Evolutionary conservation across 2,888 invertebrate genomes (phyloP).

Genomic region (Pristionchus fissidentatus): DNA sequence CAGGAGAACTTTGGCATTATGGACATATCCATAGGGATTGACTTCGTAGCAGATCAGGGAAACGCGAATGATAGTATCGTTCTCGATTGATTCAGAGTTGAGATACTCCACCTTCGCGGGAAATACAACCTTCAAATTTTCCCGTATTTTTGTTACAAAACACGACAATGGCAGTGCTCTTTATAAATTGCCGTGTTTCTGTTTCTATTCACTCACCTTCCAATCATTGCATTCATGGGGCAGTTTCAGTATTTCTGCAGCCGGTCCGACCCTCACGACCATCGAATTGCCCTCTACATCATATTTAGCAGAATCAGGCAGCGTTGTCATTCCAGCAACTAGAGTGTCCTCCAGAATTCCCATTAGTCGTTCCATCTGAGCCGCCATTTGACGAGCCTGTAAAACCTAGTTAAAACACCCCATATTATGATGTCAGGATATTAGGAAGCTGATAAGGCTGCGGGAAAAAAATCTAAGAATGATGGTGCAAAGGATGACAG

Average conservation of each 20-base stretch:
- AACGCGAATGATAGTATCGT: slow-evolving; percentile 48
- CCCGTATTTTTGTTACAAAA: no score
- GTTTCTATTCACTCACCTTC: slow-evolving; percentile 49
- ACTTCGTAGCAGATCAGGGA: slow-evolving; percentile 51
- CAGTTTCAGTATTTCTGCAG: slow-evolving; percentile 53
- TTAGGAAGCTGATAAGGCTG: no score
- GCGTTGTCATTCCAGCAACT: slow-evolving; percentile 12
- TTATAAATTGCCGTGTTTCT: not conserved
- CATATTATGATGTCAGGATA: no score
- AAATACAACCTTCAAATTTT: slow-evolving; percentile 44
- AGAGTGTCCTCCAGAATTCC: slow-evolving; percentile 47
- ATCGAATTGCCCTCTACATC: slow-evolving; percentile 53
- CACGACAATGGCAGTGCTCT: no score
- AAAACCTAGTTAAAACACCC: no score
- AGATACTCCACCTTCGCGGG: slow-evolving; percentile 46
- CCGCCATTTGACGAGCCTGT: slow-evolving; percentile 48
- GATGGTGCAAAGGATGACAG: no score
- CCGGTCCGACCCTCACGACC: slow-evolving; percentile 55
- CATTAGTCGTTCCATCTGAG: slow-evolving; percentile 41
- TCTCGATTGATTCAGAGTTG: not conserved
- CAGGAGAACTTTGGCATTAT: slow-evolving; percentile 60
- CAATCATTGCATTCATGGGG: slow-evolving; percentile 58
- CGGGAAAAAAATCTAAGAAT: no score
- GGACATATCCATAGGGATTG: slow-evolving; percentile 63
- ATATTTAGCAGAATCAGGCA: slow-evolving; percentile 36